These are phyloP conservation scores for Mustela lutreola DNA, from an alignment of 2,113 vertebrate species.

Conservation along the genomic window DNA sequence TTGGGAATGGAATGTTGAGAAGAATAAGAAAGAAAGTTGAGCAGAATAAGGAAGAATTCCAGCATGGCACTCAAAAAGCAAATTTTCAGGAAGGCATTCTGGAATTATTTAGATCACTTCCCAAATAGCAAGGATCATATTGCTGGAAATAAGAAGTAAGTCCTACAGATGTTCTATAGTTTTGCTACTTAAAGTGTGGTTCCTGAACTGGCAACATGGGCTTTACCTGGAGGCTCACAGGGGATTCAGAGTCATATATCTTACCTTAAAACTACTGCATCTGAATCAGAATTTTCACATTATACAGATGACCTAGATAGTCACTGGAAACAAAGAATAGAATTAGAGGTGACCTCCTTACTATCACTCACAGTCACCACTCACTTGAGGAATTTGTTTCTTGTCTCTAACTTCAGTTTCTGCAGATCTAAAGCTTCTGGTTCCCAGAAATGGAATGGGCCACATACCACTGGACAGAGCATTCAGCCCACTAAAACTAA, in stretches of 20 bases:
- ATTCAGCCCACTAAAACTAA: background rate
- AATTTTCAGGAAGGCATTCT: background rate
- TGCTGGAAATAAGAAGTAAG: background rate
- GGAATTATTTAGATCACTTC: background rate
- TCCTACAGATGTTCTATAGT: background rate
- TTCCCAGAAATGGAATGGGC: background rate
- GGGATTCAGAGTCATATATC: background rate
- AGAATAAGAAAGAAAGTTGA: background rate
- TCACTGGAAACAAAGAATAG: background rate
- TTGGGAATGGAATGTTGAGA: background rate
- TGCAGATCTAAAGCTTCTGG: background rate
- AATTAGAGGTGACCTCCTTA: background rate
- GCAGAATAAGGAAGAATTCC: background rate
- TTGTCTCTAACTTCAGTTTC: background rate
- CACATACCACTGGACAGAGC: background rate
- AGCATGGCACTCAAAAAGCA: background rate
- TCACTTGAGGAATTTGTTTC: background rate
- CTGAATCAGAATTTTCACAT: background rate
- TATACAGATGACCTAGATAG: background rate
- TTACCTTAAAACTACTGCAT: background rate
- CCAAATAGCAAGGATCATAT: background rate
- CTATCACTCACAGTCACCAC: background rate
- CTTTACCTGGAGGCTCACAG: background rate
- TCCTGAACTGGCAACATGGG: no score
- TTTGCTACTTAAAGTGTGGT: background rate